Evolutionary conservation across 2,797 vertebrate genomes (phyloP), one percentile per base, ranked within the genome.

Genomic region (Anabas testudineus): DNA sequence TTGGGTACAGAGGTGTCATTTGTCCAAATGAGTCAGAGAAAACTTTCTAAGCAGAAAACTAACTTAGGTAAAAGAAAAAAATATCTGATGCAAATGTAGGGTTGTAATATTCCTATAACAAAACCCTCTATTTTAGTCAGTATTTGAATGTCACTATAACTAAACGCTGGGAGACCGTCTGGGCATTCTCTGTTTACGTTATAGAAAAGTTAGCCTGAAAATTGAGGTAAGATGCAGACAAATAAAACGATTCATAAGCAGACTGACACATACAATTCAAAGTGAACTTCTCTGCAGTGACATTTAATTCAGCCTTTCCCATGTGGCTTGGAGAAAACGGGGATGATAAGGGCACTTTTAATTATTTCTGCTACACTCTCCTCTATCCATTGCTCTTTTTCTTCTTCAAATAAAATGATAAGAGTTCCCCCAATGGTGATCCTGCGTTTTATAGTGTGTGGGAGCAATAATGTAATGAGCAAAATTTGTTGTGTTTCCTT

Each of bases 301-400:
- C 82, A 90, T 92, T 88, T 88, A 86, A 55, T 76, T 73, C 76
- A 58, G 58, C 62, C 37, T 81, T 67, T 68, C 78, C 52, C 66
- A 53, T 73, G 72, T 49, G 81, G 63, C 73, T 78, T 32, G 53
- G 55, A 72, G 75, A 86, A 82, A 81, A 85, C 53, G 80, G 68
- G 65, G 52, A 67, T 57, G 86, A 93, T 91, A 87, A 91, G 82
- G 84, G 46, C 74, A 87, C 74, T 78, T 91, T 91, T 92, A 91
- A 91, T 92, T 88, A 87, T 90, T 88, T 83, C 64, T 84, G 60
- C 57, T 41, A 48, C 12, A 64, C 78, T 54, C 30, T 39, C n/a
- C 57, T n/a, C 39, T 53, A 76, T 71, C 70, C 63, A 49, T 66
- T 83, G 64, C 66, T 82, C 42, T 48, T 78, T 72, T 67, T 67